phyloP scores from a whole-genome alignment of 1,140 invertebrate species.

The Agraylea sexmaculata region DNA sequence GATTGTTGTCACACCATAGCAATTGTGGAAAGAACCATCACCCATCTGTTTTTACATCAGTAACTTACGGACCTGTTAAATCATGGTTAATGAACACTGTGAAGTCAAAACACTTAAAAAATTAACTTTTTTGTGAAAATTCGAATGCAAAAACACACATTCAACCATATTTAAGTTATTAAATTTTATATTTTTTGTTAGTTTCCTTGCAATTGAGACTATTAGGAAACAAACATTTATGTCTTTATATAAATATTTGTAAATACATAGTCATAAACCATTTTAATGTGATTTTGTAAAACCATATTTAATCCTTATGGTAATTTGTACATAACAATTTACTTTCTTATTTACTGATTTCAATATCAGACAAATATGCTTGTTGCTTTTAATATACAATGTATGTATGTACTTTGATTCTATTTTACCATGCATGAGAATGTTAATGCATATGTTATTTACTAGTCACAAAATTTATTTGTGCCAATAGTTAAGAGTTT shows the following conservation, averaged over 20 bases:
- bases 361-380: too few relatives aligned
- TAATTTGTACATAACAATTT: background rate
- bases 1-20: constrained; percentile 46
- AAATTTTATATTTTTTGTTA: too few relatives aligned
- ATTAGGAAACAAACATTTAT: constrained; percentile 1
- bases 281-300: background rate
- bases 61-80: constrained; percentile 23
- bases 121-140: too few relatives aligned
- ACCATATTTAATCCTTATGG: background rate
- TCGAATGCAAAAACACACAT: too few relatives aligned
- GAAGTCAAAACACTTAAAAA: constrained; percentile 14
- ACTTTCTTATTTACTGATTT: too few relatives aligned
- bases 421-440: too few relatives aligned
- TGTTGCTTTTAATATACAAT: too few relatives aligned
- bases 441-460: too few relatives aligned
- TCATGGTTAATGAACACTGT: constrained; percentile 30
- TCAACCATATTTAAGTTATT: too few relatives aligned
- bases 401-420: constrained; percentile 8
- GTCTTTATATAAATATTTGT: constrained; percentile 1
- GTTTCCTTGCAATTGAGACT: too few relatives aligned
- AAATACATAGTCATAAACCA: constrained; percentile 1
- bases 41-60: constrained; percentile 43
- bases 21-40: constrained; percentile 45
- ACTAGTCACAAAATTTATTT: constrained; percentile 22
- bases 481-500: constrained; percentile 19